Evolutionary conservation across 2,888 invertebrate species (phyloP).

Genomic region (Agriopis aurantiaria): DNA sequence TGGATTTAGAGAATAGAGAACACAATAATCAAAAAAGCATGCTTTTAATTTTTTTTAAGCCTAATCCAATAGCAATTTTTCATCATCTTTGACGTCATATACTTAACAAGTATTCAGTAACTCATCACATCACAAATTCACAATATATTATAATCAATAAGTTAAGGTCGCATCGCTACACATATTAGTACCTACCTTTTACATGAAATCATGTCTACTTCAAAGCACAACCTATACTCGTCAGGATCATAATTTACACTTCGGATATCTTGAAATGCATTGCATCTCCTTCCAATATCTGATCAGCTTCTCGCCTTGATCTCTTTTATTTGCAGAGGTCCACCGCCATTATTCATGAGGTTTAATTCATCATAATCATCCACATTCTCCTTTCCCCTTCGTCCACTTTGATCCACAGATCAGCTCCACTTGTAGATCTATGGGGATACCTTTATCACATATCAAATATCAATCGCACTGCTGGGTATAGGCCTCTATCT

Average conservation of each 20-base stretch:
- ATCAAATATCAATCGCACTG: no score
- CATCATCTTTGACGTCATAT: conserved; percentile 44
- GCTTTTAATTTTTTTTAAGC: conserved; percentile 52
- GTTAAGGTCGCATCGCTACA: conserved; percentile 25
- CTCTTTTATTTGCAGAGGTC: background rate
- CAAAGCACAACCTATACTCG: background rate
- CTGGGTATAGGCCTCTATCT: no score
- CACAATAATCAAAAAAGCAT: conserved; percentile 50
- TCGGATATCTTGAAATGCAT: background rate
- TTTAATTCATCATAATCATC: background rate
- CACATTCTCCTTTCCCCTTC: no score
- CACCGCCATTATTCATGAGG: background rate
- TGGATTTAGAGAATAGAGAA: conserved; percentile 15
- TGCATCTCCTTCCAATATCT: background rate
- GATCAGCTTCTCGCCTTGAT: background rate
- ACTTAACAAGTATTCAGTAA: conserved; percentile 35
- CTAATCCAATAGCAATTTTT: conserved; percentile 38
- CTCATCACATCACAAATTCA: conserved; percentile 15
- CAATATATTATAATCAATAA: conserved; percentile 39
- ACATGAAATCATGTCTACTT: background rate
- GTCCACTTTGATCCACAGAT: no score
- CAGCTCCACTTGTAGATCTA: no score
- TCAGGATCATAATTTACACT: background rate
- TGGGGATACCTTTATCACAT: no score
- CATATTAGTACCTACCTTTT: conserved; percentile 4